Conservation (phyloP, 2,113 vertebrate genomes). For the Sterrhoptilus dennistouni region DNA sequence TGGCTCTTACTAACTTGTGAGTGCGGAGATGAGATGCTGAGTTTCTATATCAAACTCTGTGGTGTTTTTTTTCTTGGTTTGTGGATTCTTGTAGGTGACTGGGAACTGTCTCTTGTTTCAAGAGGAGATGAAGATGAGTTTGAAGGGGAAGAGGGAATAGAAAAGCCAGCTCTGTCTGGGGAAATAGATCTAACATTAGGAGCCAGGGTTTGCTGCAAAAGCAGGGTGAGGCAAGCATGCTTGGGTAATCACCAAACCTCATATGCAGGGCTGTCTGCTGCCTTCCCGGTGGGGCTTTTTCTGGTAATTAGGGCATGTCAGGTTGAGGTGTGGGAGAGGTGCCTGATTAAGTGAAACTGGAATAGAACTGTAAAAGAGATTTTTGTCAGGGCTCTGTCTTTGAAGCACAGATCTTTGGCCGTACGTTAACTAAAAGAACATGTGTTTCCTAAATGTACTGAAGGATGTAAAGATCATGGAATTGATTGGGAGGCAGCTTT, state of each 20-base stretch:
- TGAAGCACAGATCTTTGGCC: neutral
- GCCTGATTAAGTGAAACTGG: neutral
- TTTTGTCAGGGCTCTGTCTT: neutral
- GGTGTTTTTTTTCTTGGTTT: neutral
- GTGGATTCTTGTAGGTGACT: neutral
- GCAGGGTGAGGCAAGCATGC: rapidly evolving
- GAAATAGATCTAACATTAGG: neutral
- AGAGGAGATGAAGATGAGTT: neutral
- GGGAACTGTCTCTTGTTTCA: neutral
- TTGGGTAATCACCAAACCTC: neutral
- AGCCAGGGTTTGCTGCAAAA: neutral
- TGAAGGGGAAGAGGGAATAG: neutral
- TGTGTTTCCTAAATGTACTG: neutral
- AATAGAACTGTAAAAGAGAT: neutral
- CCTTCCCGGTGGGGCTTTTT: neutral
- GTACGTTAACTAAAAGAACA: neutral
- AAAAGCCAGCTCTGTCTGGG: neutral
- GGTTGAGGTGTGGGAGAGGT: neutral
- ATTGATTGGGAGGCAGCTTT: neutral
- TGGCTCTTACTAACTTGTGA: neutral
- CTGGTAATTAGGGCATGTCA: neutral
- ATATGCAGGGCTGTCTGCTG: neutral
- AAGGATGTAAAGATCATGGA: neutral
- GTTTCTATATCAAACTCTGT: neutral
- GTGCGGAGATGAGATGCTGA: neutral